These are phyloP conservation scores for Drosophila sucinea DNA, from an alignment of 1,140 invertebrate species.

Conservation along the genomic window DNA sequence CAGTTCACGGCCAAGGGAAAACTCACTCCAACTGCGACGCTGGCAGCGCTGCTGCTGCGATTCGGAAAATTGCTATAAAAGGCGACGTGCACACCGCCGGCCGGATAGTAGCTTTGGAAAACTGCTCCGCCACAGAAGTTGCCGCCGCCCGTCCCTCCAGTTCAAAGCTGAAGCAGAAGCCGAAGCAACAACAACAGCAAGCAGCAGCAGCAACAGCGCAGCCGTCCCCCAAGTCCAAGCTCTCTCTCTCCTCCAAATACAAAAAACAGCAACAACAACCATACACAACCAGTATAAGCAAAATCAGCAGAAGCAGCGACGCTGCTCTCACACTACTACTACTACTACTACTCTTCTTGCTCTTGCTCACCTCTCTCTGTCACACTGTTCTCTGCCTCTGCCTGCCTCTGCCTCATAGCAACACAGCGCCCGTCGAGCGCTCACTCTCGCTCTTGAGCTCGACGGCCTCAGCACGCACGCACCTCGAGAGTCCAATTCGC, in stretches of 20 bases:
- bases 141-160: conserved; percentile 50
- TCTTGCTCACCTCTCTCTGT: conserved; percentile 31
- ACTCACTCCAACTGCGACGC: conserved; percentile 49
- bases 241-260: conserved; percentile 7
- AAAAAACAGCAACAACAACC: conserved; percentile 7
- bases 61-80: conserved; percentile 74
- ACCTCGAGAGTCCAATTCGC: conserved; percentile 50
- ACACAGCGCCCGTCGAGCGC: too few relatives aligned
- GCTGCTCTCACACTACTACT: conserved; percentile 17
- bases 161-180: conserved; percentile 27
- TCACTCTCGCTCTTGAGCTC: too few relatives aligned
- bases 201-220: conserved; percentile 12
- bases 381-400: too few relatives aligned
- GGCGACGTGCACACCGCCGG: conserved; percentile 60
- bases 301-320: conserved; percentile 27
- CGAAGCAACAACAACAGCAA: conserved; percentile 28
- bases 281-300: conserved; percentile 17
- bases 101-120: conserved; percentile 79
- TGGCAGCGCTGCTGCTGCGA: conserved; percentile 42
- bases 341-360: too few relatives aligned
- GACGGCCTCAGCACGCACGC: conserved; percentile 54
- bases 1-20: conserved; percentile 77
- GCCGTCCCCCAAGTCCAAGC: conserved; percentile 13
- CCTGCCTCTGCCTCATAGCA: too few relatives aligned
- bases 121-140: conserved; percentile 76